Conservation (phyloP, 2,113 vertebrate genomes). For the Phrynosoma blainvillii region DNA sequence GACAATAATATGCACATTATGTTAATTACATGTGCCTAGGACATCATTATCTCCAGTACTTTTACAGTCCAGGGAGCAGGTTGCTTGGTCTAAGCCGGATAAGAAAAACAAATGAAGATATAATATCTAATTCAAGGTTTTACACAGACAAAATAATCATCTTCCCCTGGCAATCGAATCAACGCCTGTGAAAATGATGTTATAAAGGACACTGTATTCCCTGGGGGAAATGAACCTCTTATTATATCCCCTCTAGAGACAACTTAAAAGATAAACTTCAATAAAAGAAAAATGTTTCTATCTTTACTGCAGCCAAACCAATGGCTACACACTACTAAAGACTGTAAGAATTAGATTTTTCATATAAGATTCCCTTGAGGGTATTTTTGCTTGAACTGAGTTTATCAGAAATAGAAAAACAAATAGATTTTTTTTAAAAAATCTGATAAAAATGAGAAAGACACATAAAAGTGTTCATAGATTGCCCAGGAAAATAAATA, state of each 20-base stretch:
- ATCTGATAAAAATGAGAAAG: conserved; percentile 21
- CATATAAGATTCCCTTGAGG: neutral
- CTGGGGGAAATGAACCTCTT: neutral
- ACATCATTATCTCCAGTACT: neutral
- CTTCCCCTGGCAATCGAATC: neutral
- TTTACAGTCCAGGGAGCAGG: neutral
- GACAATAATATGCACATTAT: neutral
- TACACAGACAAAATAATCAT: neutral
- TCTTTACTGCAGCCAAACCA: neutral
- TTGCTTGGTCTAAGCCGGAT: neutral
- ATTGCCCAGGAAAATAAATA: neutral
- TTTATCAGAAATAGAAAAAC: neutral
- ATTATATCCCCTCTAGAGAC: neutral
- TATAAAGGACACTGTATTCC: rapidly evolving
- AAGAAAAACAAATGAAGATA: neutral
- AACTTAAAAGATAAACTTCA: neutral
- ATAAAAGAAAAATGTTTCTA: neutral
- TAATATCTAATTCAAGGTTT: neutral
- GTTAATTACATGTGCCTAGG: neutral
- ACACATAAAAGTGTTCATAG: neutral
- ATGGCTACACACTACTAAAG: neutral
- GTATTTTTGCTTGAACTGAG: rapidly evolving
- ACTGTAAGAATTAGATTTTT: neutral
- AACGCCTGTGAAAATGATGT: neutral
- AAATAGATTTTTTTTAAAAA: neutral